Evolutionary conservation across 2,113 vertebrate species (phyloP).

Genomic region (Daubentonia madagascariensis): DNA sequence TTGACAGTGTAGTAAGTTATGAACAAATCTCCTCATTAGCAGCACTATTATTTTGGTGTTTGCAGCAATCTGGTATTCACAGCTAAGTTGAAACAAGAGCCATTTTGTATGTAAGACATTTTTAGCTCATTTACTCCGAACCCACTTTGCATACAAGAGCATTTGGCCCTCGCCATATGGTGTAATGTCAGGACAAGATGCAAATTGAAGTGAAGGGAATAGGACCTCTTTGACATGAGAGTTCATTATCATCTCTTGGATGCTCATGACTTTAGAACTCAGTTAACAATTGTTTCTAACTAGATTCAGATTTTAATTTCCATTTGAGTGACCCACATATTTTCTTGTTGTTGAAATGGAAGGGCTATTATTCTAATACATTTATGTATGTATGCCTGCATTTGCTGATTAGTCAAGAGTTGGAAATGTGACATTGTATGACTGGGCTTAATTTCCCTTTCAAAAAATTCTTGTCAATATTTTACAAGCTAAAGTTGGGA

Average conservation of each 20-base stretch:
- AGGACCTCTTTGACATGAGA: constrained; percentile 26
- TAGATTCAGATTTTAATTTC: constrained; percentile 45
- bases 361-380: background rate
- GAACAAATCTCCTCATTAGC: constrained; percentile 69
- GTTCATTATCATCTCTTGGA: background rate
- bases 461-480: background rate
- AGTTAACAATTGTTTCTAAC: constrained; percentile 16
- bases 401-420: constrained; percentile 34
- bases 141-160: constrained; percentile 51
- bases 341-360: constrained; percentile 31
- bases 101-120: constrained; percentile 62
- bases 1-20: constrained; percentile 57
- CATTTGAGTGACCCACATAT: constrained; percentile 21
- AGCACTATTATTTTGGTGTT: constrained; percentile 63
- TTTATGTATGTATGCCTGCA: constrained; percentile 20
- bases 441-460: constrained; percentile 33
- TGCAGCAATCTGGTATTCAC: constrained; percentile 50
- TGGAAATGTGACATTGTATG: background rate
- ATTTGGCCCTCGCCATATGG: constrained; percentile 32
- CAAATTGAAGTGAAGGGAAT: constrained; percentile 15
- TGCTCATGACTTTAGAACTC: background rate
- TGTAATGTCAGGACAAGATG: constrained; percentile 49
- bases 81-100: constrained; percentile 62
- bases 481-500: background rate
- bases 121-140: constrained; percentile 69